Percentiles rank a stretch among this genome's conserved stretches.
Conservation (phyloP, 2,888 invertebrate genomes). For the Chalcis sispes region DNA sequence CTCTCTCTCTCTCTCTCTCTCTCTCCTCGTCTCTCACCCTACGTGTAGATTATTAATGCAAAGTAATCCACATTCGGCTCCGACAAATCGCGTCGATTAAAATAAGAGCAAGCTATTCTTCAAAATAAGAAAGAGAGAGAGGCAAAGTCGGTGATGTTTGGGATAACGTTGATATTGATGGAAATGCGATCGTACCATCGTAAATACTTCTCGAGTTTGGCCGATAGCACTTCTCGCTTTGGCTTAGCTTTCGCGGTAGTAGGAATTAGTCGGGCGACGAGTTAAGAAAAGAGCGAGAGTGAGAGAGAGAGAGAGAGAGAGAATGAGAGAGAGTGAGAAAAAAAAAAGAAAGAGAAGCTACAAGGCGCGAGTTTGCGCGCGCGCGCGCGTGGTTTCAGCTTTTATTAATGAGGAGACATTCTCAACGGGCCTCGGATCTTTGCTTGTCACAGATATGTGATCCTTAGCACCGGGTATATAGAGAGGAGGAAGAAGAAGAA, state of each 20-base stretch:
- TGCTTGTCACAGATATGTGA: slow-evolving; percentile 63
- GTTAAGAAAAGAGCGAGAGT: no score
- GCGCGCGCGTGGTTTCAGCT: slow-evolving; percentile 62
- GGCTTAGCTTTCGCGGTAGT: background rate
- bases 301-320: no score
- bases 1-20: no score
- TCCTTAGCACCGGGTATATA: slow-evolving; percentile 58
- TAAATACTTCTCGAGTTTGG: slow-evolving; percentile 13
- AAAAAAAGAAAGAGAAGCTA: background rate
- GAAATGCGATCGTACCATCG: slow-evolving; percentile 24
- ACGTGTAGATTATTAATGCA: background rate
- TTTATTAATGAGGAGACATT: slow-evolving; percentile 75
- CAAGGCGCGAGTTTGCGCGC: slow-evolving; percentile 8
- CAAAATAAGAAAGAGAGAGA: background rate
- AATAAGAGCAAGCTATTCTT: background rate
- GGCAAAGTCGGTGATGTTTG: background rate
- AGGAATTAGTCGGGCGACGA: no score
- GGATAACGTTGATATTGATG: slow-evolving; percentile 16
- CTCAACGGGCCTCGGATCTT: slow-evolving; percentile 69
- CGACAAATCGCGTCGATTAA: background rate
- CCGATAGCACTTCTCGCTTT: background rate
- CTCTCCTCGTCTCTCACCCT: background rate
- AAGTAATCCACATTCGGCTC: slow-evolving; percentile 8
- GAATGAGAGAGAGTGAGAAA: slow-evolving; percentile 1
- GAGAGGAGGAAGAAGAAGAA: slow-evolving; percentile 55